A percentile compares a stretch with the other conserved stretches of the same genome.
phyloP scores from a whole-genome alignment of 1,140 invertebrate genomes.

The Macrostomum lignano region DNA sequence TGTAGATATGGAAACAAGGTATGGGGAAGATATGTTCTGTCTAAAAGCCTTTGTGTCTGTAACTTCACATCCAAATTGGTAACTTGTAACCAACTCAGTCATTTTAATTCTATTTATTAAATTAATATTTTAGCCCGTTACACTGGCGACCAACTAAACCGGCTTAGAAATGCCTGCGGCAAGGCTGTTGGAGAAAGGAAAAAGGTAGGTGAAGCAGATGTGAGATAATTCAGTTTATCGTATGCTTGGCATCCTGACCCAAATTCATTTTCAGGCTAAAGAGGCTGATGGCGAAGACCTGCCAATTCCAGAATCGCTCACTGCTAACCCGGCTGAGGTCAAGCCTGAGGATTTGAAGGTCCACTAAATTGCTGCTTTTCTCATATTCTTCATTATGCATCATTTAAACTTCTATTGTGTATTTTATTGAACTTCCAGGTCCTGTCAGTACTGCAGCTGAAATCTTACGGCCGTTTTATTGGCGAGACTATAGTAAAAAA shows the following conservation, averaged over 20 bases:
- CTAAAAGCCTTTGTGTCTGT: too few species aligned
- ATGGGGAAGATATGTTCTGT: too few species aligned
- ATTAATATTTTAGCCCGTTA: conserved; percentile 37
- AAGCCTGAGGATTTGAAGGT: not conserved
- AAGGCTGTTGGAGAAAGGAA: conserved; percentile 90
- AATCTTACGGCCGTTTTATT: not conserved
- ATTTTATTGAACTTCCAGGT: not conserved
- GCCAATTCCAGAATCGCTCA: not conserved
- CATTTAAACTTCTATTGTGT: not conserved
- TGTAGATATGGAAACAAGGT: too few species aligned
- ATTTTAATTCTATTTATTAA: too few species aligned
- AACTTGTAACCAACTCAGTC: too few species aligned
- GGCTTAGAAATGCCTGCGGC: conserved; percentile 74
- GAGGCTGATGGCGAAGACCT: not conserved
- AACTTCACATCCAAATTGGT: too few species aligned
- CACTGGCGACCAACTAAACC: conserved; percentile 65
- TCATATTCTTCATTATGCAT: not conserved
- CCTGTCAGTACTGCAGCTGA: conserved; percentile 1
- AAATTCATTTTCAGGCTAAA: too few species aligned
- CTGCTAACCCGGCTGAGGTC: not conserved
- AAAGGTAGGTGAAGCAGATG: conserved; percentile 38
- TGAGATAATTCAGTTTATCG: too few species aligned
- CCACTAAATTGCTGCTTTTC: not conserved
- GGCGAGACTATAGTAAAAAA: not conserved
- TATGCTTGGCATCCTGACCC: too few species aligned